Conservation (phyloP, 2,888 invertebrate species). For the Morinoia aosen region DNA sequence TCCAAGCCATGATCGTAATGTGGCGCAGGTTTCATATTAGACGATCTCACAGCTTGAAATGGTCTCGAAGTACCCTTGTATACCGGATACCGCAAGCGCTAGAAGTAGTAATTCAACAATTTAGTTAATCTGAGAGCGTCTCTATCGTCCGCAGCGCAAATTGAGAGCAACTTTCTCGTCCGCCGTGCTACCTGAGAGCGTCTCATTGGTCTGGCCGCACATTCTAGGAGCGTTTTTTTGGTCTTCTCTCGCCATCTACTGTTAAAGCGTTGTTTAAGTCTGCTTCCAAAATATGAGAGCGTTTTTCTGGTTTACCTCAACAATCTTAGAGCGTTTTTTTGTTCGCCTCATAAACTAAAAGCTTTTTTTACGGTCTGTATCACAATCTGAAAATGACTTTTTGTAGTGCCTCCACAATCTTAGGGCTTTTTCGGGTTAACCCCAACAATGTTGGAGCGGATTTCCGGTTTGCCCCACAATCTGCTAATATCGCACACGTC, state of each 20-base stretch:
- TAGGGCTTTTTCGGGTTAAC: too few relatives aligned
- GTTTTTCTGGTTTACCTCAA: too few relatives aligned
- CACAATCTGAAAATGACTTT: not conserved
- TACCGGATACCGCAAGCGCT: not conserved
- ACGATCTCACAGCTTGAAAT: not conserved
- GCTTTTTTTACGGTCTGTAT: not conserved
- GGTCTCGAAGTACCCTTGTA: not conserved
- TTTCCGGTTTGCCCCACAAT: too few relatives aligned
- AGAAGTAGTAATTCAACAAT: not conserved
- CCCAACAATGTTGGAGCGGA: too few relatives aligned
- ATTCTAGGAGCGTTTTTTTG: not conserved
- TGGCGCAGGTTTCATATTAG: not conserved
- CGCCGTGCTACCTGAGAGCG: not conserved
- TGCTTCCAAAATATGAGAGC: too few relatives aligned
- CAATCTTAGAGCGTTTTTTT: not conserved
- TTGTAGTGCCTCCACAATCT: not conserved
- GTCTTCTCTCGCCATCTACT: not conserved
- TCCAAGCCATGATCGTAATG: not conserved
- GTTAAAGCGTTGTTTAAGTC: too few relatives aligned
- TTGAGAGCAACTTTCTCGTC: too few relatives aligned
- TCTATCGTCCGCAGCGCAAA: too few relatives aligned
- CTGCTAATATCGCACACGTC: too few relatives aligned
- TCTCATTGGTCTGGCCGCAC: not conserved
- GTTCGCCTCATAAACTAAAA: not conserved
- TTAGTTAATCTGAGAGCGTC: not conserved